phyloP scores from a whole-genome alignment of 2,888 invertebrate species.

The Drosophila meridiana region DNA sequence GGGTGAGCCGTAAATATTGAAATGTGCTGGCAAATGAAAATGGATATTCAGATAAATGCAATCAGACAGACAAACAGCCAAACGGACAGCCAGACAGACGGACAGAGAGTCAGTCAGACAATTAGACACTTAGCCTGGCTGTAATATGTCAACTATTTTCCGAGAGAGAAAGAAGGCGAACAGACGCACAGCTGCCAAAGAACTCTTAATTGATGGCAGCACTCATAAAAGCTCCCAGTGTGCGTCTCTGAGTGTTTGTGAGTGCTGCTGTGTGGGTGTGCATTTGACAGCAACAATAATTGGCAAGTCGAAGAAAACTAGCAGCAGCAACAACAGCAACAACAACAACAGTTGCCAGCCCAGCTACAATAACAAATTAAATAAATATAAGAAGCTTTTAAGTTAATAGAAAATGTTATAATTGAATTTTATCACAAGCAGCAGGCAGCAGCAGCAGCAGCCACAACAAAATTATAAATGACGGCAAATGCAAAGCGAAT shows the following conservation, averaged over 20 bases:
- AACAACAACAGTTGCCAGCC: conserved; percentile 15
- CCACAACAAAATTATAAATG: conserved; percentile 29
- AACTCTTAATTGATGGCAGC: conserved; percentile 54
- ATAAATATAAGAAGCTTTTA: conserved; percentile 79
- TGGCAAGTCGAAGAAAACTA: conserved; percentile 34
- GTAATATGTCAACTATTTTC: conserved; percentile 29
- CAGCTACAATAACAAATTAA: conserved; percentile 73
- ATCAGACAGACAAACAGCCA: conserved; percentile 19
- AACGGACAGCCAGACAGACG: conserved; percentile 11
- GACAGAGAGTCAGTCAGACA: conserved; percentile 21
- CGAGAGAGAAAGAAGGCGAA: not conserved
- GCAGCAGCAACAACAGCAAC: conserved; percentile 12
- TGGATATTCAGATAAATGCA: conserved; percentile 22
- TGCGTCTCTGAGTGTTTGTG: not conserved
- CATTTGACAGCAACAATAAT: conserved; percentile 38
- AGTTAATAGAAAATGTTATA: conserved; percentile 75
- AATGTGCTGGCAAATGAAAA: conserved; percentile 16
- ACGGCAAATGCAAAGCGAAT: conserved; percentile 12
- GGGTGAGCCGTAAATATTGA: conserved; percentile 17
- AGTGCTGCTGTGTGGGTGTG: conserved; percentile 5
- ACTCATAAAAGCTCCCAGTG: conserved; percentile 29
- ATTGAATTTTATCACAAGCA: conserved; percentile 63
- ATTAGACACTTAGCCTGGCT: conserved; percentile 10
- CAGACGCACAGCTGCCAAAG: not conserved
- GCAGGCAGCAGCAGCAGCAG: conserved; percentile 5